Base-by-base conservation (phyloP, 2,113 vertebrate genomes). In the Cathartes aura region DNA sequence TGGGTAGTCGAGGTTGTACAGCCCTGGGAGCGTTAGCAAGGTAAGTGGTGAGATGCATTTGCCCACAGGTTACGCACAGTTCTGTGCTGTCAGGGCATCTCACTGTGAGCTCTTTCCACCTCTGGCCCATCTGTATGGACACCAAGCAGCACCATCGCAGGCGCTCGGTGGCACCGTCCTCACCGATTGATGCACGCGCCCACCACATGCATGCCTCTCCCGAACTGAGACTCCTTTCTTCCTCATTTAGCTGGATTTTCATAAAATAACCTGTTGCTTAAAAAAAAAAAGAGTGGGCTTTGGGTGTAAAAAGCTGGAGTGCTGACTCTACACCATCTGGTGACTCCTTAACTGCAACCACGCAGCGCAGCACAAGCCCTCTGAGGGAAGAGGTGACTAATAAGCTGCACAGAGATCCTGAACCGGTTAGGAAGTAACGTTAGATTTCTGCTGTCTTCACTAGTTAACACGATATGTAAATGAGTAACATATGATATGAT, bases 371-470 rank as follows among this genome's bases (percentile, higher is more conserved):
- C 36, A 48, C 24, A 78, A 71, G 64, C 53, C 59, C 87, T 78
- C 24, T 0, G 30, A 59, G 56, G 40, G 23, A 83, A 74, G 80
- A 81, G 47, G 40, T 89, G 60, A 74, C 56, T 91, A 95, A 90
- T 67, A 87, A 78, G 42, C 47, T 78, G 63, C 90, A 89, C 79
- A 78, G 73, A 86, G 74, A 53, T 58, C 42, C 48, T 73, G 82
- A 91, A 30, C 43, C 78, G 42, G n/a, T 83, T 89, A 72, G 87
- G 59, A 87, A 95, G 83, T 75, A 95, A 86, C 72, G 38, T 86
- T 48, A 93, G 74, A 70, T 78, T 91, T 94, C 91, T 95, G 84
- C 75, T 93, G 82, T 95, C 96, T 90, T 94, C 58, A 26, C 32
- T 74, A 64, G 32, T 94, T 95, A 94, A 56, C 27, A 14, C 84